phyloP scores from a whole-genome alignment of 2,113 vertebrate species.

The Cairina moschata region DNA sequence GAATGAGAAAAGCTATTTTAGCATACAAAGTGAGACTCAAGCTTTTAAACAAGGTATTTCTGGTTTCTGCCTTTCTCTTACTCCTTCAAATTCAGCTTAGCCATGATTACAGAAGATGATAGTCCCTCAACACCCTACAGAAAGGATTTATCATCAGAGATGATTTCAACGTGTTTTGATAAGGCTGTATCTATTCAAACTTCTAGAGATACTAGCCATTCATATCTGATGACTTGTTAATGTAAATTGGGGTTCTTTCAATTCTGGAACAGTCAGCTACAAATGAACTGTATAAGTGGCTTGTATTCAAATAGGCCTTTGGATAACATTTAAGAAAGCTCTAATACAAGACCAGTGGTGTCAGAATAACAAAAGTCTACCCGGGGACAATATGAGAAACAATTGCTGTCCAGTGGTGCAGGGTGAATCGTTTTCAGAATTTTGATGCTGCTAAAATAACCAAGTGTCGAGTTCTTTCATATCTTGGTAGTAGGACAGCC shows the following conservation, averaged over 20 bases:
- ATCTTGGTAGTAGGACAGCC: neutral
- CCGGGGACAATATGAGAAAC: accelerated
- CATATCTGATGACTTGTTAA: neutral
- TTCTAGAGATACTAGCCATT: neutral
- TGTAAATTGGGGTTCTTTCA: neutral
- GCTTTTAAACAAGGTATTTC: neutral
- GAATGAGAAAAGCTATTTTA: conserved; percentile 18
- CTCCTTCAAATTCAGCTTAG: neutral
- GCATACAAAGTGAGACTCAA: neutral
- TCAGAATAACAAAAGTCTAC: neutral
- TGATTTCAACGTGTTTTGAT: neutral
- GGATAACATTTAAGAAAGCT: neutral
- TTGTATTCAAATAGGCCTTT: neutral
- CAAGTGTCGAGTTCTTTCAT: neutral
- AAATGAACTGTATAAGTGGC: neutral
- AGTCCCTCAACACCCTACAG: neutral
- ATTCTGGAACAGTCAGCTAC: neutral
- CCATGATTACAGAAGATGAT: neutral
- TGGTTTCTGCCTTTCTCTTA: neutral
- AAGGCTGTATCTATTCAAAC: neutral
- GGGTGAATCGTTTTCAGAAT: neutral
- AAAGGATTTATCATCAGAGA: neutral
- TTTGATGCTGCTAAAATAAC: neutral
- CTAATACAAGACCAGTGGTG: neutral
- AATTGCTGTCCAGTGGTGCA: neutral